Conservation (phyloP, 1,140 invertebrate species). For the Drosophila rufa region DNA sequence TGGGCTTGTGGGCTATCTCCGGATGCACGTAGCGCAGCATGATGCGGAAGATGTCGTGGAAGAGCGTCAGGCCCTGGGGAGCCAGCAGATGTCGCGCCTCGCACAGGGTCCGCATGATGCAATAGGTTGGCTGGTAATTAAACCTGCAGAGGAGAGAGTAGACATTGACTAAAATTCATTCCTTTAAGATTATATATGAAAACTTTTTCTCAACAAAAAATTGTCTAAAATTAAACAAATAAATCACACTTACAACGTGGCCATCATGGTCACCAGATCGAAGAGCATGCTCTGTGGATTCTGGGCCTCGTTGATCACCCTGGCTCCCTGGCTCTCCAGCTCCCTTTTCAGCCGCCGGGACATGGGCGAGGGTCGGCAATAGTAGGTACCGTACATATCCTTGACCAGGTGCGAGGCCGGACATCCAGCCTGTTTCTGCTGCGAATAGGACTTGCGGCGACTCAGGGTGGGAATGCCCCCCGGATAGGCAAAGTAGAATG, state of each 20-base stretch:
- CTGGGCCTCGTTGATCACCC: constrained; percentile 38
- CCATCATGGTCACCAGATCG: constrained; percentile 55
- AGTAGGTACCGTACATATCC: constrained; percentile 64
- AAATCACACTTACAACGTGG: constrained; percentile 55
- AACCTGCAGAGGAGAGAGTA: constrained; percentile 85
- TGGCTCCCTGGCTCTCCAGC: constrained; percentile 35
- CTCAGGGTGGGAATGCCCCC: constrained; percentile 34
- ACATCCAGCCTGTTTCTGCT: constrained; percentile 52
- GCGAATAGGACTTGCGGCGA: constrained; percentile 48
- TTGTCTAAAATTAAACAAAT: not conserved
- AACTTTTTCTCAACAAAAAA: not conserved
- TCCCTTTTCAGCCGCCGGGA: constrained; percentile 45
- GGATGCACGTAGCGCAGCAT: constrained; percentile 87
- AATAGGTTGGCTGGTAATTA: constrained; percentile 87
- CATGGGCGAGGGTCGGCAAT: constrained; percentile 47
- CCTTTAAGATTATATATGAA: not conserved
- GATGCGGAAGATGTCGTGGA: constrained; percentile 89
- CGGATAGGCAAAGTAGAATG: constrained; percentile 65
- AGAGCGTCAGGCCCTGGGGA: constrained; percentile 87
- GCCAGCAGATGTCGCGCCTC: constrained; percentile 87
- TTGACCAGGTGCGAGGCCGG: constrained; percentile 59
- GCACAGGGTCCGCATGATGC: constrained; percentile 89
- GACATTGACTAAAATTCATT: not conserved
- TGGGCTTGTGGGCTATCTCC: constrained; percentile 71
- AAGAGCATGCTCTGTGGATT: constrained; percentile 63